phyloP scores from a whole-genome alignment of 2,113 vertebrate species.

The Capra hircus region DNA sequence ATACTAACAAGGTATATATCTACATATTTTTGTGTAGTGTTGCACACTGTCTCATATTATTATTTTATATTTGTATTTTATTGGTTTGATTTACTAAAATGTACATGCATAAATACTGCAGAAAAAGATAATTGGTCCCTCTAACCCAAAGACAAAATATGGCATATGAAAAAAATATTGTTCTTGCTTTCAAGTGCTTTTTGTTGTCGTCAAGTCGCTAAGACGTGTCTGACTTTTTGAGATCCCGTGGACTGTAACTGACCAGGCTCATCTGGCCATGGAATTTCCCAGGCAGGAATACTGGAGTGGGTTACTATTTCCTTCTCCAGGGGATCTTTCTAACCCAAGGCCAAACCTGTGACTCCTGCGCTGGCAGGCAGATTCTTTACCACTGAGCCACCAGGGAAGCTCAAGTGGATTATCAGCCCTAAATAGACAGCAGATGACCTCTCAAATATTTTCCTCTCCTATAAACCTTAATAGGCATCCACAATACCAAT shows the following conservation, averaged over 20 bases:
- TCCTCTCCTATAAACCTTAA: not conserved
- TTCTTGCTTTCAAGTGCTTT: not conserved
- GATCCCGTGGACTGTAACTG: accelerated
- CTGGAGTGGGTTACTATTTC: not conserved
- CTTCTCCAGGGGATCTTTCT: not conserved
- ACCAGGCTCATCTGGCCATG: not conserved
- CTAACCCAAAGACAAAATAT: not conserved
- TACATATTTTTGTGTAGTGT: not conserved
- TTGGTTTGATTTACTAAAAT: not conserved
- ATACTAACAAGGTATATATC: not conserved
- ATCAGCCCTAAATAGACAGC: not conserved
- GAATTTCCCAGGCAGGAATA: not conserved
- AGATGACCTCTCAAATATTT: not conserved
- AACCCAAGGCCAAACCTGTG: not conserved
- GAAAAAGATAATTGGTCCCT: not conserved
- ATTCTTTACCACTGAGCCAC: not conserved
- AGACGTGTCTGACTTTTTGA: not conserved
- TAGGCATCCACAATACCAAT: not conserved
- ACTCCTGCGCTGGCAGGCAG: not conserved
- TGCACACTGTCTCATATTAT: not conserved
- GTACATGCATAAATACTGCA: not conserved
- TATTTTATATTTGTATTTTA: not conserved
- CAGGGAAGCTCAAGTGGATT: not conserved
- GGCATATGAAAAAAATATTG: not conserved
- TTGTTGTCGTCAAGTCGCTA: accelerated